These are phyloP conservation scores for Drosophila insularis DNA, from an alignment of 1,140 invertebrate species.

Conservation along the genomic window DNA sequence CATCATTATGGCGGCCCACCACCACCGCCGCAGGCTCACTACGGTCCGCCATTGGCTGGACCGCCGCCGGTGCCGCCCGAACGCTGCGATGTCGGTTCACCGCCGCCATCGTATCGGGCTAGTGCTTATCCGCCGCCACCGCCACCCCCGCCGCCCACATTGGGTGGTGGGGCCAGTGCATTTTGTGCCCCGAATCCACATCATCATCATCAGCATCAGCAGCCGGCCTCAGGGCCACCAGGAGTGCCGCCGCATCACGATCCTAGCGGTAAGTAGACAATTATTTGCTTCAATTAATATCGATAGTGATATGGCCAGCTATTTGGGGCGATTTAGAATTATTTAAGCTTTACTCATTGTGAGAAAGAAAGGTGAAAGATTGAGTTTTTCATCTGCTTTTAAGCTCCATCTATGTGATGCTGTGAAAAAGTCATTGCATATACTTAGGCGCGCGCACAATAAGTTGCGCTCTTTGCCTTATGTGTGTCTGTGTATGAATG, in stretches of 20 bases:
- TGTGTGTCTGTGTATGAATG: slow-evolving; percentile 11
- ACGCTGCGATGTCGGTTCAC: slow-evolving; percentile 74
- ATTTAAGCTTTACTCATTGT: too few relatives aligned
- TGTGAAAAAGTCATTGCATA: slow-evolving; percentile 53
- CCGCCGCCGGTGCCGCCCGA: slow-evolving; percentile 58
- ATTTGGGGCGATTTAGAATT: too few relatives aligned
- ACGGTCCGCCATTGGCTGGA: slow-evolving; percentile 51
- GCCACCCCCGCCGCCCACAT: slow-evolving; percentile 51
- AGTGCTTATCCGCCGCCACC: slow-evolving; percentile 63
- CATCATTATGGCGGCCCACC: slow-evolving; percentile 49
- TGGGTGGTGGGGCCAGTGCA: slow-evolving; percentile 71
- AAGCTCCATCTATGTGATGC: not conserved
- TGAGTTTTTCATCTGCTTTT: slow-evolving; percentile 24
- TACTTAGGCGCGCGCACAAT: slow-evolving; percentile 71
- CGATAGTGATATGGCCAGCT: too few relatives aligned
- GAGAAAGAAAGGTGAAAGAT: slow-evolving; percentile 50
- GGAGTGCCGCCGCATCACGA: slow-evolving; percentile 65
- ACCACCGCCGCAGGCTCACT: slow-evolving; percentile 46
- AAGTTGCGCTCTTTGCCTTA: slow-evolving; percentile 31
- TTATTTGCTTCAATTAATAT: too few relatives aligned
- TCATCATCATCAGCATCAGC: slow-evolving; percentile 74
- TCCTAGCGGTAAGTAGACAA: slow-evolving; percentile 68
- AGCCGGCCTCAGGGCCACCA: slow-evolving; percentile 41
- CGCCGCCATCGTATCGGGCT: slow-evolving; percentile 74
- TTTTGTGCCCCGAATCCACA: slow-evolving; percentile 76